Conservation (phyloP, 2,888 invertebrate genomes). For the Watsonalla binaria region DNA sequence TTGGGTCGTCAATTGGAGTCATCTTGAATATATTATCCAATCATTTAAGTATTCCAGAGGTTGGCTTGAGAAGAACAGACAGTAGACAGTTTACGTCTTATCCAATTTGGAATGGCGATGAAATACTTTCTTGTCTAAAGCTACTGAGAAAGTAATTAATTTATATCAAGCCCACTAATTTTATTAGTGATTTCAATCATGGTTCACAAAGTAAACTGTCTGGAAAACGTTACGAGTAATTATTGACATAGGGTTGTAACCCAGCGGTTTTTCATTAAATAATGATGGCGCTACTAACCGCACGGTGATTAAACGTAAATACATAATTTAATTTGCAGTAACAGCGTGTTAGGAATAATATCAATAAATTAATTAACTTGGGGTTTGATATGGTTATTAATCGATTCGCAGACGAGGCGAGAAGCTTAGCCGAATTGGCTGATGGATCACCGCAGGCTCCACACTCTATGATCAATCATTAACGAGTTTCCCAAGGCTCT, state of each 20-base stretch:
- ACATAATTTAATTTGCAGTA: conserved; percentile 1
- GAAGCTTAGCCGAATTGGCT: conserved; percentile 17
- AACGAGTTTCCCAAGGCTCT: conserved; percentile 11
- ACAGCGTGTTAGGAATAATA: conserved; percentile 1
- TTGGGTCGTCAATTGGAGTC: no score
- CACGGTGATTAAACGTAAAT: neutral
- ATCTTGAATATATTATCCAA: no score
- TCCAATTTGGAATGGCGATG: no score
- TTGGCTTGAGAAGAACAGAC: no score
- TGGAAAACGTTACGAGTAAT: neutral
- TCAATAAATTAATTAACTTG: conserved; percentile 25
- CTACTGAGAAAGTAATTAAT: neutral
- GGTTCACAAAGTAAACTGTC: neutral
- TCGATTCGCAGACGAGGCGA: conserved; percentile 8
- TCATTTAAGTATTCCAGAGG: no score
- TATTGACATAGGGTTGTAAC: neutral
- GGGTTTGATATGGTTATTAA: conserved; percentile 24
- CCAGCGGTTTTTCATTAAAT: neutral
- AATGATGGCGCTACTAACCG: neutral
- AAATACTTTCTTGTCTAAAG: neutral
- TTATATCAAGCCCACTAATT: neutral
- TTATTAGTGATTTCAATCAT: neutral
- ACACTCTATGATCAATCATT: conserved; percentile 47
- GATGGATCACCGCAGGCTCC: conserved; percentile 47
- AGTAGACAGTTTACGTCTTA: no score